These are phyloP conservation scores for Arrhopalites spinosus DNA, from an alignment of 2,888 invertebrate genomes.

Conservation along the genomic window DNA sequence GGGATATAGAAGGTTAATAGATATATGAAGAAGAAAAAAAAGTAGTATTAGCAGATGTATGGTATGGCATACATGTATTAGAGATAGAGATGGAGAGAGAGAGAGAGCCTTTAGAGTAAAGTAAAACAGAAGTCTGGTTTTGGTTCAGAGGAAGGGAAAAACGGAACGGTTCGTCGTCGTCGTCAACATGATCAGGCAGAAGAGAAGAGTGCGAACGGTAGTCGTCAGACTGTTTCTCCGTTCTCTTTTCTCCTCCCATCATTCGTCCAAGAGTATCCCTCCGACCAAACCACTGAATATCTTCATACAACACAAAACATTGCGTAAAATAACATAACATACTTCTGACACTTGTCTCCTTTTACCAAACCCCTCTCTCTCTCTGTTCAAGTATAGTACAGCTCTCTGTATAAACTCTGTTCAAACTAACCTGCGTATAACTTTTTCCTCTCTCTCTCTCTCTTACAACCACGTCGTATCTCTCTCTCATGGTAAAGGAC, in stretches of 20 bases:
- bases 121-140: background rate
- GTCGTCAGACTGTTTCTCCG: conserved; percentile 36
- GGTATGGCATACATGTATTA: background rate
- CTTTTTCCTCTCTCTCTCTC: no score
- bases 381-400: no score
- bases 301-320: conserved; percentile 27
- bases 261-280: conserved; percentile 25
- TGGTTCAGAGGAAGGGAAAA: conserved; percentile 11
- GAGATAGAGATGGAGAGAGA: background rate
- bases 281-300: conserved; percentile 32
- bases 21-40: no score
- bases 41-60: no score
- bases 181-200: conserved; percentile 20
- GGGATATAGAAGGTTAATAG: no score
- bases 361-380: no score
- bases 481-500: no score
- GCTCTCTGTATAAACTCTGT: no score
- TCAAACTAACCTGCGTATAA: conserved; percentile 6
- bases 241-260: conserved; percentile 33
- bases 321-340: conserved; percentile 13
- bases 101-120: background rate
- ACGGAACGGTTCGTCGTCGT: background rate
- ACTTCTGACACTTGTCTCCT: conserved; percentile 23
- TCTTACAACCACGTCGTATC: no score
- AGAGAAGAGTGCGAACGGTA: conserved; percentile 29